Percentiles rank a stretch among this genome's conserved stretches.
Evolutionary conservation across 2,113 vertebrate species (phyloP).

Genomic region (Pristiophorus japonicus): DNA sequence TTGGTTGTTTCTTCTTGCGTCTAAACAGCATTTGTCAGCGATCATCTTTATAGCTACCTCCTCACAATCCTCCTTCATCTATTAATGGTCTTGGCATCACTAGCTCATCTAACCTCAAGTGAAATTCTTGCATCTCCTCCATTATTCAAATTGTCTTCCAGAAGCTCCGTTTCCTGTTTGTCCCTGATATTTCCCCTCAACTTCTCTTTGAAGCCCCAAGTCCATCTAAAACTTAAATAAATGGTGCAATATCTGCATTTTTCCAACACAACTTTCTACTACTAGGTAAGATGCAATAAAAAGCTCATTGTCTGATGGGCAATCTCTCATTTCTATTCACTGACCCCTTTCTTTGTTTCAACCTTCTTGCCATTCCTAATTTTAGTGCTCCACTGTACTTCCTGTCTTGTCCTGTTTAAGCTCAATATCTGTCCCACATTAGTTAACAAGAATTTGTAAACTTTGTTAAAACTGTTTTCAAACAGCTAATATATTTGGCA

Average conservation of each 20-base stretch:
- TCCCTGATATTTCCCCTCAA: not conserved
- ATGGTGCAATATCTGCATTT: no score
- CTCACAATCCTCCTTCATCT: not conserved
- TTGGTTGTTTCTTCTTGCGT: not conserved
- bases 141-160: not conserved
- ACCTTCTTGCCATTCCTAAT: no score
- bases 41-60: not conserved
- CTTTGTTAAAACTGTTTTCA: constrained; percentile 2
- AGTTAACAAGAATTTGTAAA: not conserved
- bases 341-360: not conserved
- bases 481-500: not conserved
- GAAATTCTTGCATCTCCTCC: not conserved
- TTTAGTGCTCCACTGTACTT: not conserved
- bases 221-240: no score
- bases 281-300: not conserved
- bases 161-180: not conserved
- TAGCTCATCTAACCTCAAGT: not conserved
- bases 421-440: not conserved
- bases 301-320: not conserved
- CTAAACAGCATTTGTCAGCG: not conserved
- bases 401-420: not conserved
- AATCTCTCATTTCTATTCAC: not conserved
- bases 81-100: not conserved
- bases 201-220: no score
- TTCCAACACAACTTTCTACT: not conserved